Base-by-base conservation (phyloP, 2,888 invertebrate genomes). In the Parnassius orleans region DNA sequence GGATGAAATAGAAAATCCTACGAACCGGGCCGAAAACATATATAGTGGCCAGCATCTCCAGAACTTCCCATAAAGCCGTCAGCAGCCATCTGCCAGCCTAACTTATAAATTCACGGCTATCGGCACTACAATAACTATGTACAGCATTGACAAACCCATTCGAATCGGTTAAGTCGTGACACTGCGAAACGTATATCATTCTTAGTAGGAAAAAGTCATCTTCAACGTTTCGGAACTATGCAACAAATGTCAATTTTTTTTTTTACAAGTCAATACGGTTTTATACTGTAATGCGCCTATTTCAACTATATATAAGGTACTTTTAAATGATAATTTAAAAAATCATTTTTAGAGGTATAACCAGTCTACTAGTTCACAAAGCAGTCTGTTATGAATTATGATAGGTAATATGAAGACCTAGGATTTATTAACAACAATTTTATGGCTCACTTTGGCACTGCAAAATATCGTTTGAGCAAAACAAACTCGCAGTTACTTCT, bases 401-500 rank as follows among this genome's bases (percentile, higher is more conserved):
- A 85, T 82, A 41, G 82, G 82, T 86, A 86, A 84, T 84, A 83
- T 87, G 87, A 86, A 83, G 82, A 87, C 84, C 83, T 81, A 83
- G 79, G 80, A 84, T 82, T 77, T 76, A 76, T 79, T 71, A 76
- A 79, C 77, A 79, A 83, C 86, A 84, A 85, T 82, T 90, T 87
- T 86, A 90, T 84, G 89, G 89, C 90, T 87, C 84, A 89, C 89
- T 89, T 90, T 90, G 90, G 89, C 87, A 89, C 89, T 86, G 89
- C 83, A 79, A 81, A 80, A 83, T 76, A 79, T 81, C 77, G 78
- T 80, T 86, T 89, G 88, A 90, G 87, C 88, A 88, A 86, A 83
- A 84, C 80, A 79, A 81, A 83, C 77, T 74, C 71, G 77, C 77
- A 73, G 77, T 78, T 76, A 78, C 75, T 53, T 47, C 48, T 78